These are phyloP conservation scores for Drosophila virilis DNA, from an alignment of 1,140 invertebrate species.

Conservation along the genomic window DNA sequence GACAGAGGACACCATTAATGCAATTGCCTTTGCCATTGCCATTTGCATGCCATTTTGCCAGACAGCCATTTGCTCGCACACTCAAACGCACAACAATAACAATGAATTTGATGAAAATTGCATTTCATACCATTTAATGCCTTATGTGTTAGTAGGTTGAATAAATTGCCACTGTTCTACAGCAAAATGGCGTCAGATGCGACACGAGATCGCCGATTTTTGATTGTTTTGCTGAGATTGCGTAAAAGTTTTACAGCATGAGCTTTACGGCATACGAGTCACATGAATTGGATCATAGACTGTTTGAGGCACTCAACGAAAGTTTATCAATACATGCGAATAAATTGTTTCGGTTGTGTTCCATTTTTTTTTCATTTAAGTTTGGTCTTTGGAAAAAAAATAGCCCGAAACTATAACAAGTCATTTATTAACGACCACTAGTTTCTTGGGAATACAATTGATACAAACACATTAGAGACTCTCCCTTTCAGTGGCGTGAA, in stretches of 20 bases:
- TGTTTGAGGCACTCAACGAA: too few relatives aligned
- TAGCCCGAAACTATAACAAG: background rate
- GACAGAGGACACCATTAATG: slow-evolving; percentile 66
- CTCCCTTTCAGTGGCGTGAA: slow-evolving; percentile 54
- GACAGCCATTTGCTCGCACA: slow-evolving; percentile 49
- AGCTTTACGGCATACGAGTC: too few relatives aligned
- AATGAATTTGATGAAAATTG: slow-evolving; percentile 81
- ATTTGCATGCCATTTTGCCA: slow-evolving; percentile 68
- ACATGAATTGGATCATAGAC: too few relatives aligned
- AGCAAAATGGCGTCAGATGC: slow-evolving; percentile 49
- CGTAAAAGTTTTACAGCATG: background rate
- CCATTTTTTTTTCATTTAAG: background rate
- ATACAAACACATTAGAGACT: slow-evolving; percentile 48
- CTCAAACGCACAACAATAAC: slow-evolving; percentile 60
- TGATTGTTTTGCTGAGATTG: slow-evolving; percentile 1
- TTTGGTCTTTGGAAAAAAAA: background rate
- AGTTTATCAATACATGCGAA: too few relatives aligned
- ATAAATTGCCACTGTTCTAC: slow-evolving; percentile 50
- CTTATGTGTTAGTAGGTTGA: slow-evolving; percentile 70
- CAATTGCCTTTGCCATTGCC: slow-evolving; percentile 64
- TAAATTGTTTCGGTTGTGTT: too few relatives aligned
- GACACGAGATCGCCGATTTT: slow-evolving; percentile 13
- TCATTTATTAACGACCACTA: slow-evolving; percentile 29
- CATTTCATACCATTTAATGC: slow-evolving; percentile 74
- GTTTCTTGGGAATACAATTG: slow-evolving; percentile 34